Conservation (phyloP, 2,113 vertebrate genomes). For the Condylura cristata region DNA sequence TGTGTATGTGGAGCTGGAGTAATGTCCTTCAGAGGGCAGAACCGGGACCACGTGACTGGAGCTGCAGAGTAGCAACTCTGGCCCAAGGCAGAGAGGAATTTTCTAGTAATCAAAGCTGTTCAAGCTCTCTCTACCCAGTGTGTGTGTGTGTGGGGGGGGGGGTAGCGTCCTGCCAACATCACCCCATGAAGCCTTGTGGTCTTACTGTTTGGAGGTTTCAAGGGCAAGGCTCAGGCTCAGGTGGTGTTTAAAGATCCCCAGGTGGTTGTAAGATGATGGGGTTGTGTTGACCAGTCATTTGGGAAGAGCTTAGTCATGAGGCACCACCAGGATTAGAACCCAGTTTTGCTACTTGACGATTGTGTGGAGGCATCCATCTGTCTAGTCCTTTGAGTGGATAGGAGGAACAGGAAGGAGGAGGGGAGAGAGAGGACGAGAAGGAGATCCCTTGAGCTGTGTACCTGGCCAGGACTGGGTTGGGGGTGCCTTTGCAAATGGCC, state of each 20-base stretch:
- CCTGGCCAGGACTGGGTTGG: background rate
- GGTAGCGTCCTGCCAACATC: accelerated
- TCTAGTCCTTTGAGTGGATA: background rate
- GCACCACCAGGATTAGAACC: background rate
- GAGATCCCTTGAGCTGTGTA: background rate
- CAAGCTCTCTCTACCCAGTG: background rate
- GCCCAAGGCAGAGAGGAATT: background rate
- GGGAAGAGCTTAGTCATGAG: background rate
- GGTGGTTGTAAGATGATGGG: background rate
- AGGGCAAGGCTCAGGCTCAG: background rate
- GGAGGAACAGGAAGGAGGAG: background rate
- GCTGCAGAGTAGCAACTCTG: background rate
- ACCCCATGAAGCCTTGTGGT: background rate
- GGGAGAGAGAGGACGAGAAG: background rate
- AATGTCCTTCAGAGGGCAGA: background rate
- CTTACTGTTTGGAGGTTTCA: background rate
- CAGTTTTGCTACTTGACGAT: background rate
- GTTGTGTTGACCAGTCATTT: background rate
- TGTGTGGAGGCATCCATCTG: background rate
- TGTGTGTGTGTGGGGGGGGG: background rate
- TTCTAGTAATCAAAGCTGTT: background rate
- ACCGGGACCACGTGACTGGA: background rate
- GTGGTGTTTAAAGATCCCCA: background rate
- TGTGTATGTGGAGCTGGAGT: background rate
- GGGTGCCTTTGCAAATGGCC: background rate